Conservation (phyloP, 2,113 vertebrate species). For the Forbesichthys agassizii region DNA sequence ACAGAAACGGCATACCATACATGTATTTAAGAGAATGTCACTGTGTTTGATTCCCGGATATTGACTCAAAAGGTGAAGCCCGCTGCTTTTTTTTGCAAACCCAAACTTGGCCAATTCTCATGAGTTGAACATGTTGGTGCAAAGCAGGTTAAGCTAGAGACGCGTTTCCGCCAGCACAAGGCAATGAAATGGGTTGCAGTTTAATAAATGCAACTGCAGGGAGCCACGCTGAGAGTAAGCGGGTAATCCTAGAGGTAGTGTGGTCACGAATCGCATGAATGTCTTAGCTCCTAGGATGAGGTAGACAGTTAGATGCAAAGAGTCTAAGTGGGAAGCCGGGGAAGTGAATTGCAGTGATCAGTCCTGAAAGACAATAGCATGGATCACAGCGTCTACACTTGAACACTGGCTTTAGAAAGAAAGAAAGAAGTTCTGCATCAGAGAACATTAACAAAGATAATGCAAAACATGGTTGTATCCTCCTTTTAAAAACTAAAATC, state of each 20-base stretch:
- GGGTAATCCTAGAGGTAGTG: background rate
- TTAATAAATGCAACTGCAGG: background rate
- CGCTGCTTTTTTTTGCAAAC: conserved; percentile 20
- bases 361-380: background rate
- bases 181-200: too few relatives aligned
- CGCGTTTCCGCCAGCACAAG: too few relatives aligned
- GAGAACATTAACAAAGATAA: too few relatives aligned
- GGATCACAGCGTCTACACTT: background rate
- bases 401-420: background rate
- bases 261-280: background rate
- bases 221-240: background rate
- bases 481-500: background rate
- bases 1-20: conserved; percentile 16
- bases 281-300: background rate
- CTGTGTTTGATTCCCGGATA: conserved; percentile 24
- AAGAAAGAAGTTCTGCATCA: background rate
- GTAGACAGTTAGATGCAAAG: background rate
- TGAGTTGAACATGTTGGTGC: too few relatives aligned
- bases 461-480: too few relatives aligned
- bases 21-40: conserved; percentile 31
- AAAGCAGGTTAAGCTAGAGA: too few relatives aligned
- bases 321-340: background rate
- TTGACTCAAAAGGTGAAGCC: conserved; percentile 23
- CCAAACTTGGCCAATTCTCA: background rate
- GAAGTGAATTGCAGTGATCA: background rate